These are phyloP conservation scores for Neosilurus mollespiculum DNA, from an alignment of 2,797 vertebrate species.

Conservation along the genomic window DNA sequence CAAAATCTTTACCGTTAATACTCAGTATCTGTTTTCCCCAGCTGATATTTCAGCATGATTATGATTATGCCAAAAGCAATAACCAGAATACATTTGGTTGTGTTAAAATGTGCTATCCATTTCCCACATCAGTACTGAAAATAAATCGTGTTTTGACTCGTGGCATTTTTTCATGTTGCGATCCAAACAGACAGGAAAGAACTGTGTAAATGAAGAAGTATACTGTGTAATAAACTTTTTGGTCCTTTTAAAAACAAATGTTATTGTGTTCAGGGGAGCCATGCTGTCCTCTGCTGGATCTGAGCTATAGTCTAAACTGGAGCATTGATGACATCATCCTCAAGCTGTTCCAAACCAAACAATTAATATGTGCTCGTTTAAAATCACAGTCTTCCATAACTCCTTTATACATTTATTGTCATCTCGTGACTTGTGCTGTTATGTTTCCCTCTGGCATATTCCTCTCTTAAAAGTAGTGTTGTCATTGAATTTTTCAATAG, in stretches of 20 bases:
- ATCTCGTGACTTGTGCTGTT: constrained; percentile 26
- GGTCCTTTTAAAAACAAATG: not conserved
- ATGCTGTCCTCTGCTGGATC: constrained; percentile 23
- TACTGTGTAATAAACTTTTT: not conserved
- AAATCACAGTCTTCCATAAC: constrained; percentile 51
- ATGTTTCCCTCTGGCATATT: constrained; percentile 38
- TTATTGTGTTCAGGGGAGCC: constrained; percentile 25
- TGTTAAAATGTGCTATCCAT: not conserved
- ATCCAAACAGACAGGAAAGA: not conserved
- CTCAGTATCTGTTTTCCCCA: constrained; percentile 14
- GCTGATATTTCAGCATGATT: constrained; percentile 12
- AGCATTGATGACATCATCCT: constrained; percentile 63
- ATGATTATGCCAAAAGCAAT: not conserved
- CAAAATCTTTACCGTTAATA: constrained; percentile 21
- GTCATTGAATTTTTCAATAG: constrained; percentile 18
- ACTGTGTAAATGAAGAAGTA: not conserved
- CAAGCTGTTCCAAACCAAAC: constrained; percentile 64
- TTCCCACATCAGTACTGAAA: not conserved
- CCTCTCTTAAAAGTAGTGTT: constrained; percentile 35
- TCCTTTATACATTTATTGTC: constrained; percentile 56
- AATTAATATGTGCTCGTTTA: constrained; percentile 60
- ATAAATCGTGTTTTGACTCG: not conserved
- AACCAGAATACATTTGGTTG: constrained; percentile 5
- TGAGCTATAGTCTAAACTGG: constrained; percentile 51
- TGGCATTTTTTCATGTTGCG: not conserved